phyloP scores from a whole-genome alignment of 2,888 invertebrate genomes.

The Caenorhabditis japonica region DNA sequence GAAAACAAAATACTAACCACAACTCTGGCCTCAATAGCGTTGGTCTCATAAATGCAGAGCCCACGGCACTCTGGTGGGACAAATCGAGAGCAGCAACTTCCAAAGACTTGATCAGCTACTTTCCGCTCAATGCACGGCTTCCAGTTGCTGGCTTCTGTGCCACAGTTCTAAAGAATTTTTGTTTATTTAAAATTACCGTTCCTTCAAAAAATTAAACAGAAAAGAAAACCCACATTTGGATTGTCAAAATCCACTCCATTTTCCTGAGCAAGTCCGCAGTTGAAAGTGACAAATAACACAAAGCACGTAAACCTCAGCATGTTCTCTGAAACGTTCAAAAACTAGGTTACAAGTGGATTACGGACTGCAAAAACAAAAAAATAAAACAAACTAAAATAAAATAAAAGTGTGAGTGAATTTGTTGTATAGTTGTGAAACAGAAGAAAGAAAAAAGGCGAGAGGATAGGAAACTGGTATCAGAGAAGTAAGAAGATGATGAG shows the following conservation, averaged over 20 bases:
- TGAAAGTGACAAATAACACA: neutral
- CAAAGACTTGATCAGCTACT: slow-evolving; percentile 76
- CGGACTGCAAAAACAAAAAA: slow-evolving; percentile 45
- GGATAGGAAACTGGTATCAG: slow-evolving; percentile 36
- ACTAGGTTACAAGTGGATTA: slow-evolving; percentile 25
- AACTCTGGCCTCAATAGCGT: slow-evolving; percentile 75
- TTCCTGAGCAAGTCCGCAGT: slow-evolving; percentile 43
- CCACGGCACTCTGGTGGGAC: slow-evolving; percentile 76
- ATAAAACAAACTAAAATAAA: no score
- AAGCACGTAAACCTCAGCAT: slow-evolving; percentile 38
- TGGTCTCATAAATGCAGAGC: slow-evolving; percentile 75
- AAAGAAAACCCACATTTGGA: neutral
- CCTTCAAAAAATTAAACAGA: neutral
- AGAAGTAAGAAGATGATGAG: slow-evolving; percentile 34
- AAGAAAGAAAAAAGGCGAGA: slow-evolving; percentile 25
- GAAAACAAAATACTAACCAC: slow-evolving; percentile 58
- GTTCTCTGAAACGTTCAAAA: neutral
- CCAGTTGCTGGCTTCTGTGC: slow-evolving; percentile 72
- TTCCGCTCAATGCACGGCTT: slow-evolving; percentile 77
- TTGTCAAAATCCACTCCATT: slow-evolving; percentile 56
- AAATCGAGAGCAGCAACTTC: slow-evolving; percentile 75
- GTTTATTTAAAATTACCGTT: no score
- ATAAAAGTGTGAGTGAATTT: slow-evolving; percentile 28
- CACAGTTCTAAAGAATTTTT: slow-evolving; percentile 68
- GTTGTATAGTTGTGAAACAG: slow-evolving; percentile 16